phyloP scores from a whole-genome alignment of 2,113 vertebrate species.

The Gadus chalcogrammus region DNA sequence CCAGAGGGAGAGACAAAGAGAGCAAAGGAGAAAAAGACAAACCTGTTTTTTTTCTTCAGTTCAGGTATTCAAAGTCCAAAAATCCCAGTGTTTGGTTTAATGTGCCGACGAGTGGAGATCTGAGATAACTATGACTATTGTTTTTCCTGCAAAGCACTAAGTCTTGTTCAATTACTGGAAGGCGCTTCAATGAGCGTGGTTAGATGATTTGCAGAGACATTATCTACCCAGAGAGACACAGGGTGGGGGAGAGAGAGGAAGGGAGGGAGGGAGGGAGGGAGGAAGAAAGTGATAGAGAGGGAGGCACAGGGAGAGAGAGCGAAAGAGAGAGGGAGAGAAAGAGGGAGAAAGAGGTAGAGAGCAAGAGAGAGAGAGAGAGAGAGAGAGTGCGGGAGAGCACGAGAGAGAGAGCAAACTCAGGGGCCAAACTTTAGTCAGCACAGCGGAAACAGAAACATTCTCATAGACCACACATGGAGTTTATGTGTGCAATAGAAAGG shows the following conservation, averaged over 20 bases:
- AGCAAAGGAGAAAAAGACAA: constrained; percentile 26
- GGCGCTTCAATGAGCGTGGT: constrained; percentile 63
- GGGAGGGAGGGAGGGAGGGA: neutral
- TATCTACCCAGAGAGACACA: constrained; percentile 49
- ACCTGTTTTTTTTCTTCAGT: constrained; percentile 46
- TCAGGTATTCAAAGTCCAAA: constrained; percentile 25
- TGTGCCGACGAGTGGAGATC: constrained; percentile 39
- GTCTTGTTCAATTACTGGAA: constrained; percentile 71
- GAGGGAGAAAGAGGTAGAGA: too few species aligned
- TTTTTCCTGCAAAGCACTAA: constrained; percentile 66
- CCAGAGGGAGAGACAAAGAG: too few species aligned
- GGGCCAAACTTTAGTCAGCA: constrained; percentile 60
- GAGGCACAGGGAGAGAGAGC: constrained; percentile 15
- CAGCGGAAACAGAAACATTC: constrained; percentile 49
- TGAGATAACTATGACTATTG: constrained; percentile 62
- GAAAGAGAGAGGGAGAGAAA: neutral
- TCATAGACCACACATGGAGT: constrained; percentile 67
- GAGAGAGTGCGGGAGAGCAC: constrained; percentile 8
- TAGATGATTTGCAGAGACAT: constrained; percentile 70
- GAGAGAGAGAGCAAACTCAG: constrained; percentile 16
- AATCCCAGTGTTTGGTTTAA: constrained; percentile 44
- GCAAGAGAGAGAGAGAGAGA: constrained; percentile 3
- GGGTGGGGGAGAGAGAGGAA: neutral
- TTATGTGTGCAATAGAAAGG: constrained; percentile 49
- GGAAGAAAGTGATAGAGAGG: neutral